phyloP scores from a whole-genome alignment of 1,140 invertebrate genomes.

The Drosophila triauraria region DNA sequence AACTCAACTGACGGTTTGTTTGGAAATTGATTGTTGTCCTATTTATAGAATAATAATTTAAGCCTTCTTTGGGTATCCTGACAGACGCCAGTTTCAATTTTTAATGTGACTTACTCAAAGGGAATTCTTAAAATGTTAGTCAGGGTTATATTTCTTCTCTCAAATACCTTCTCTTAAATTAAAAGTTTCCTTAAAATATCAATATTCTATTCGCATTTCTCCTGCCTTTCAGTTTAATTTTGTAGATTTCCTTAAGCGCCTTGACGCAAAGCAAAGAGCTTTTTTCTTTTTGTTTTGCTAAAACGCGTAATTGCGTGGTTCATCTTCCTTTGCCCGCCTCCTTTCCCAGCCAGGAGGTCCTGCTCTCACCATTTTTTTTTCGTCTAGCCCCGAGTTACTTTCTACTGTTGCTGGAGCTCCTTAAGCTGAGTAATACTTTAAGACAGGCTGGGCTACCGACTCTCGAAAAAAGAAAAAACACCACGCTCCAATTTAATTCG shows the following conservation, averaged over 20 bases:
- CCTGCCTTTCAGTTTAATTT: constrained; percentile 48
- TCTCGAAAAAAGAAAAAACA: constrained; percentile 33
- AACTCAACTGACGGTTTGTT: too few species aligned
- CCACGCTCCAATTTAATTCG: constrained; percentile 76
- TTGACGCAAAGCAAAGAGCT: constrained; percentile 42
- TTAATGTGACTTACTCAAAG: background rate
- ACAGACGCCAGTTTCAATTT: background rate
- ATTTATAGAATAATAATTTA: background rate
- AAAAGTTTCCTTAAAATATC: constrained; percentile 11
- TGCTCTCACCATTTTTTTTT: background rate
- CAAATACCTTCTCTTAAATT: background rate
- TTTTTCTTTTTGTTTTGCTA: constrained; percentile 16
- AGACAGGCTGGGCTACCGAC: constrained; percentile 56
- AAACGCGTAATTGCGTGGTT: constrained; percentile 68
- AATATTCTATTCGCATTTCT: constrained; percentile 42
- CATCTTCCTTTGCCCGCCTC: constrained; percentile 26
- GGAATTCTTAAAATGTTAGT: background rate
- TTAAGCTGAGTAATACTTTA: constrained; percentile 79
- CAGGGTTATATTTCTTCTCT: background rate
- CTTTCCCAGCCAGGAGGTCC: background rate
- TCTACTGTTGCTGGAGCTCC: background rate
- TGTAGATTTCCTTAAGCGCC: constrained; percentile 68
- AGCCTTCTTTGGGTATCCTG: background rate
- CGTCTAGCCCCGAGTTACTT: constrained; percentile 24
- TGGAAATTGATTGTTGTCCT: background rate